phyloP scores from a whole-genome alignment of 1,140 invertebrate genomes.

The Radopholus similis region DNA sequence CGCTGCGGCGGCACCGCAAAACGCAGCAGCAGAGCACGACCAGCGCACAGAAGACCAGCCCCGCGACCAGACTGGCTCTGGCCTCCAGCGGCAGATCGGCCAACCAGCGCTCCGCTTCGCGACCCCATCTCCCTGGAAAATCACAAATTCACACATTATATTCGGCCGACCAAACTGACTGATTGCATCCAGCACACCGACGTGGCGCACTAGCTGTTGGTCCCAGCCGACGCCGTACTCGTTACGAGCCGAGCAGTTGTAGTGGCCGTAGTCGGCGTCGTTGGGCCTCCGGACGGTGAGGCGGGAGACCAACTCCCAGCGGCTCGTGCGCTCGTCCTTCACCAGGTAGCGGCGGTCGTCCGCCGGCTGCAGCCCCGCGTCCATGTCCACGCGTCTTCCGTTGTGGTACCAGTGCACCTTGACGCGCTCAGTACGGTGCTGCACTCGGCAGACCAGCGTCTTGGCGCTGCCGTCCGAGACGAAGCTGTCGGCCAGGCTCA shows the following conservation, averaged over 20 bases:
- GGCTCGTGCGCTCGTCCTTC: not conserved
- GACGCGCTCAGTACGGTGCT: conserved; percentile 5
- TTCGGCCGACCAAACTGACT: not conserved
- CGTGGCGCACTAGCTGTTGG: not conserved
- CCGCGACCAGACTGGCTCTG: too few species aligned
- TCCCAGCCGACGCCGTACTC: conserved; percentile 11
- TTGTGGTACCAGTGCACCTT: conserved; percentile 23
- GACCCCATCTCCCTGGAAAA: not conserved
- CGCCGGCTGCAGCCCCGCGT: not conserved
- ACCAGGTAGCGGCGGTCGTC: not conserved
- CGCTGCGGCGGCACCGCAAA: not conserved
- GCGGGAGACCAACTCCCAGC: not conserved
- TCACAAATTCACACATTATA: not conserved
- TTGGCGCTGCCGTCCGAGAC: not conserved
- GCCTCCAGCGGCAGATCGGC: not conserved
- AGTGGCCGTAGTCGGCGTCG: conserved; percentile 6
- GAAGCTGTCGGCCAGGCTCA: conserved; percentile 2
- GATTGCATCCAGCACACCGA: conserved; percentile 13
- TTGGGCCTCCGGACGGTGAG: not conserved
- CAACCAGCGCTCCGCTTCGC: not conserved
- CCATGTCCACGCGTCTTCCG: conserved; percentile 5
- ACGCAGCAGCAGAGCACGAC: not conserved
- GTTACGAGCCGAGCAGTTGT: conserved; percentile 24
- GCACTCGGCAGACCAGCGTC: conserved; percentile 13
- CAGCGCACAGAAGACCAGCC: not conserved